Evolutionary conservation across 2,888 invertebrate genomes (phyloP).

Genomic region (Amphipyra tragopoginis): DNA sequence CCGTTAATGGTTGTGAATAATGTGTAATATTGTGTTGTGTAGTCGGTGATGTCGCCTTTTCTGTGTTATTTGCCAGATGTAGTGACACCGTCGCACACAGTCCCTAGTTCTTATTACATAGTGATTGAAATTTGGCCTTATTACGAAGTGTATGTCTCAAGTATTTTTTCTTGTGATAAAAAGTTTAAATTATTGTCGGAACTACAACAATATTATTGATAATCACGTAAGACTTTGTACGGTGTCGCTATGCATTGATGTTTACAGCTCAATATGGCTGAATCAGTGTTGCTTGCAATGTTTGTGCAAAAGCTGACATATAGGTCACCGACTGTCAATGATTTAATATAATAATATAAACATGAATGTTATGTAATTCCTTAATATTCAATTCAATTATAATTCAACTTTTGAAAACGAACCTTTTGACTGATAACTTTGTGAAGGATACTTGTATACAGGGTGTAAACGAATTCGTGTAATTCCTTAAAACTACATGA

Average conservation of each 20-base stretch:
- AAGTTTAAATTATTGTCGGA: slow-evolving; percentile 34
- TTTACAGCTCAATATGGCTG: slow-evolving; percentile 17
- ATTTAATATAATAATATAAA: slow-evolving; percentile 24
- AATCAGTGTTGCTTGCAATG: slow-evolving; percentile 40
- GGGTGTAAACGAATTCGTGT: too few relatives aligned
- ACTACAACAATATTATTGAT: slow-evolving; percentile 31
- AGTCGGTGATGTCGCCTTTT: slow-evolving; percentile 30
- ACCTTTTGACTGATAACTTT: slow-evolving; percentile 17
- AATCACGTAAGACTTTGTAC: slow-evolving; percentile 16
- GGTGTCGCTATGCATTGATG: slow-evolving; percentile 44
- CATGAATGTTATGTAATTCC: slow-evolving; percentile 27
- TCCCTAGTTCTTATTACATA: slow-evolving; percentile 19
- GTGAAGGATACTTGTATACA: background rate
- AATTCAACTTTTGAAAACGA: slow-evolving; percentile 12
- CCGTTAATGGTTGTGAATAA: slow-evolving; percentile 67
- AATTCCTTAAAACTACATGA: too few relatives aligned
- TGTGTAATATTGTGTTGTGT: slow-evolving; percentile 23
- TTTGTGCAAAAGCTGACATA: slow-evolving; percentile 18
- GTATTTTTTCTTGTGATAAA: slow-evolving; percentile 42
- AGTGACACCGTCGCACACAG: slow-evolving; percentile 29
- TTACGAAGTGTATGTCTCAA: slow-evolving; percentile 29
- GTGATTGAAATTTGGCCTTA: slow-evolving; percentile 46
- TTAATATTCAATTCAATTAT: slow-evolving; percentile 24
- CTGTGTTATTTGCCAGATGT: slow-evolving; percentile 11
- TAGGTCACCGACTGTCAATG: slow-evolving; percentile 38